These are phyloP conservation scores for Sebastes fasciatus DNA, from an alignment of 2,113 vertebrate genomes.

Conservation along the genomic window DNA sequence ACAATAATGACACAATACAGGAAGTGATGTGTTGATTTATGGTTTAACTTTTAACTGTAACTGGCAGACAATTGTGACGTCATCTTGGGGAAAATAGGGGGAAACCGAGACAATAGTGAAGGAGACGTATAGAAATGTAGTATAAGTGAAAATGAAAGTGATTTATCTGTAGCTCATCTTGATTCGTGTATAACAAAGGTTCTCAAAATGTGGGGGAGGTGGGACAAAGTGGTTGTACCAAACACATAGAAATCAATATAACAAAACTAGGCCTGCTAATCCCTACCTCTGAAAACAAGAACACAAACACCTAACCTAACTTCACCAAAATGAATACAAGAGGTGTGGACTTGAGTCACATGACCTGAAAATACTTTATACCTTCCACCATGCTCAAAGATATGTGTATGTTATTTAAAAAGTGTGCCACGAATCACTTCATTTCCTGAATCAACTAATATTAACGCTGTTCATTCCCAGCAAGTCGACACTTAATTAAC, in stretches of 20 bases:
- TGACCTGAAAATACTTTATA: too few species aligned
- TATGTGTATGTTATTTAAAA: too few species aligned
- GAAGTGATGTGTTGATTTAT: slow-evolving; percentile 75
- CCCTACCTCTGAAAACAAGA: background rate
- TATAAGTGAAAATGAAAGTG: background rate
- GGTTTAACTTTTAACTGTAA: slow-evolving; percentile 59
- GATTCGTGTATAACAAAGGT: background rate
- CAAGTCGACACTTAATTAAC: too few species aligned
- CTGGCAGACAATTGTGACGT: slow-evolving; percentile 43
- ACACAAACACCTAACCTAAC: too few species aligned
- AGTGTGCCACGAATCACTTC: too few species aligned
- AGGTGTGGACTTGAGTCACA: background rate
- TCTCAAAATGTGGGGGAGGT: background rate
- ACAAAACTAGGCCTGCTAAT: background rate
- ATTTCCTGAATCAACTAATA: too few species aligned
- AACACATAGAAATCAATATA: background rate
- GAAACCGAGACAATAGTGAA: too few species aligned
- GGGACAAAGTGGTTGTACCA: background rate
- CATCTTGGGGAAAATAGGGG: too few species aligned
- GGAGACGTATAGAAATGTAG: too few species aligned
- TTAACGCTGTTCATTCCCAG: too few species aligned
- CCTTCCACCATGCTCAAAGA: too few species aligned
- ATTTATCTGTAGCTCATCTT: background rate
- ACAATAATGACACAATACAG: slow-evolving; percentile 63
- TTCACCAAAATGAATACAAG: background rate